Evolutionary conservation across 2,888 invertebrate genomes (phyloP).

Genomic region (Drosophila formosana): DNA sequence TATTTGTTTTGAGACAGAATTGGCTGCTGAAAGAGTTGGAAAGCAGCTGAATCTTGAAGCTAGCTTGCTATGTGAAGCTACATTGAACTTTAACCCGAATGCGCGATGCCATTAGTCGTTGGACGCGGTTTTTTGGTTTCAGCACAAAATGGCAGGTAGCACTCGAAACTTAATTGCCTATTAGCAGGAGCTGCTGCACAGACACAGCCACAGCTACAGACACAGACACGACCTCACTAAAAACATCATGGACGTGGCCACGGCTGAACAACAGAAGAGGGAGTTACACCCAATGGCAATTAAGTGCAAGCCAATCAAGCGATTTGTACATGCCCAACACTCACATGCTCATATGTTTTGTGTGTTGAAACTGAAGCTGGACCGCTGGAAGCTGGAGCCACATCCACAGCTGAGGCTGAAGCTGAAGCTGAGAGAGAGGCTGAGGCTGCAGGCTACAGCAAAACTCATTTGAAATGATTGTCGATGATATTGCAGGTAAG

Average conservation of each 20-base stretch:
- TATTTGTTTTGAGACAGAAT: background rate
- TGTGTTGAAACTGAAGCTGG: conserved; percentile 2
- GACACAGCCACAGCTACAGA: conserved; percentile 33
- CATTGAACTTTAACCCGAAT: conserved; percentile 61
- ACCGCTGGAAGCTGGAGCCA: conserved; percentile 10
- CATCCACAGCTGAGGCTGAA: background rate
- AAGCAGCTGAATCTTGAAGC: background rate
- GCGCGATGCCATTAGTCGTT: conserved; percentile 52
- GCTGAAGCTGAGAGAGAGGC: background rate
- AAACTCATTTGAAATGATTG: conserved; percentile 64
- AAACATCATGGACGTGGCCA: conserved; percentile 24
- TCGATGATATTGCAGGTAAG: conserved; percentile 49
- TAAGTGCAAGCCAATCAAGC: conserved; percentile 79
- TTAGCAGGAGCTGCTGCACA: conserved; percentile 70
- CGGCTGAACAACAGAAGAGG: conserved; percentile 3
- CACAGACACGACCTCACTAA: conserved; percentile 65
- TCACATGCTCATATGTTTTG: conserved; percentile 28
- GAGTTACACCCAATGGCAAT: conserved; percentile 75
- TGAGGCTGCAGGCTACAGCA: conserved; percentile 13
- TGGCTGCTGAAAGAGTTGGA: background rate
- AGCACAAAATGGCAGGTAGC: conserved; percentile 77
- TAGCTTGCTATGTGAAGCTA: conserved; percentile 2
- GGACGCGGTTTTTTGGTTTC: conserved; percentile 27
- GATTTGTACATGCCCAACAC: conserved; percentile 78
- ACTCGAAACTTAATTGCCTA: conserved; percentile 75